phyloP scores from a whole-genome alignment of 2,797 vertebrate species.

The Erethizon dorsatum region DNA sequence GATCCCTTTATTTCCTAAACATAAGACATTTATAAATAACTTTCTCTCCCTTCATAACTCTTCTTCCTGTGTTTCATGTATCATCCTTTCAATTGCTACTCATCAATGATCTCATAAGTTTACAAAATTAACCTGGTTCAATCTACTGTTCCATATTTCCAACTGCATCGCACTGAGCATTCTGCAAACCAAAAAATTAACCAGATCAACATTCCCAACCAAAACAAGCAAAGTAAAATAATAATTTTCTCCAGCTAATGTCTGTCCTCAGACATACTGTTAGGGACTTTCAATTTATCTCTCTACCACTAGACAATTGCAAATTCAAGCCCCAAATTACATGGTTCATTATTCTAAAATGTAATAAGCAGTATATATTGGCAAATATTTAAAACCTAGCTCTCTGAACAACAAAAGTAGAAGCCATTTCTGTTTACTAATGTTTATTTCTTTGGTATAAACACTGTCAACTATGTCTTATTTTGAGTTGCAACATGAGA shows the following conservation, averaged over 20 bases:
- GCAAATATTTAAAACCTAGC: background rate
- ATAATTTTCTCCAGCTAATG: background rate
- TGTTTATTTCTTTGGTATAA: background rate
- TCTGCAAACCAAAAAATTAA: background rate
- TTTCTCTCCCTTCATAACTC: background rate
- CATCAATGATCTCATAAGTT: background rate
- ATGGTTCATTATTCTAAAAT: background rate
- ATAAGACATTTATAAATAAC: background rate
- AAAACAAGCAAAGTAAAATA: background rate
- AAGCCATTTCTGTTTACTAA: background rate
- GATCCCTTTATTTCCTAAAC: background rate
- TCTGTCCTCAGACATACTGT: background rate
- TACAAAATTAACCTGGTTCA: background rate
- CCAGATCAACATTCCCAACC: background rate
- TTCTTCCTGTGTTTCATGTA: background rate
- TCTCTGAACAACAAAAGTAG: background rate
- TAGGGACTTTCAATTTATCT: background rate
- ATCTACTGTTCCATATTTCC: background rate
- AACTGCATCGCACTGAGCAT: background rate
- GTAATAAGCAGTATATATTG: background rate
- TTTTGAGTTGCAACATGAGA: background rate
- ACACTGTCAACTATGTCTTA: fast-evolving
- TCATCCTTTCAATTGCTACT: background rate
- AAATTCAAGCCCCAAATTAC: fast-evolving
- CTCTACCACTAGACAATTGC: background rate